These are phyloP conservation scores for Anorthoa munda DNA, from an alignment of 2,888 invertebrate species.

Conservation along the genomic window DNA sequence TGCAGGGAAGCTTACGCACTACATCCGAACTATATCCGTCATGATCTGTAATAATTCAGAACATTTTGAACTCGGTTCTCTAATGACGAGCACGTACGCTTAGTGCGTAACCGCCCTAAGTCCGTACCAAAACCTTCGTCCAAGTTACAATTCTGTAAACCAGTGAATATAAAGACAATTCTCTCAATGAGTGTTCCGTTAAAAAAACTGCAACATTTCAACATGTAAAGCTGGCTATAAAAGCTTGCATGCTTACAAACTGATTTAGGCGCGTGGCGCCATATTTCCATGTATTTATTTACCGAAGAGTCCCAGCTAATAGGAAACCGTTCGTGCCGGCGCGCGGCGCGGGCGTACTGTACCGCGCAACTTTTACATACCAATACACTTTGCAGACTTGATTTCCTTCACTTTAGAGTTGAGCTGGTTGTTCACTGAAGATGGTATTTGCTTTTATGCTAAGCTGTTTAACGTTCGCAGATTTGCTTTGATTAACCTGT, in stretches of 20 bases:
- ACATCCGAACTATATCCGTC: no score
- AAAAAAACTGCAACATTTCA: neutral
- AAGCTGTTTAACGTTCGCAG: neutral
- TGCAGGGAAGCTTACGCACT: no score
- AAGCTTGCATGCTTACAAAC: constrained; percentile 15
- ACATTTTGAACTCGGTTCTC: no score
- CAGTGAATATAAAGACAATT: neutral
- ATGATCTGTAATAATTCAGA: no score
- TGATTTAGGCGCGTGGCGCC: constrained; percentile 20
- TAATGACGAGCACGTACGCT: no score
- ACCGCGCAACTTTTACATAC: constrained; percentile 66
- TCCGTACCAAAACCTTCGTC: no score
- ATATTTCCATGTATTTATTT: constrained; percentile 56
- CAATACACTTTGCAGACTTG: constrained; percentile 66
- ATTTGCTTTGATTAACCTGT: neutral
- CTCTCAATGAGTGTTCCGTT: neutral
- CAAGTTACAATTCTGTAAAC: neutral
- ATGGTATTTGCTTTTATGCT: constrained; percentile 14
- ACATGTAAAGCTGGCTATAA: constrained; percentile 11
- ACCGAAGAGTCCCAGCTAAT: constrained; percentile 57
- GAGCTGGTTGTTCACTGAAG: constrained; percentile 23
- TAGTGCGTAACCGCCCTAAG: no score
- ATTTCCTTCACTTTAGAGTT: constrained; percentile 61
- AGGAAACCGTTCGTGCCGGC: constrained; percentile 48
- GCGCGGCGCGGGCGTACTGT: constrained; percentile 1